Evolutionary conservation across 2,797 vertebrate genomes (phyloP).

Genomic region (Chrysocyon brachyurus): DNA sequence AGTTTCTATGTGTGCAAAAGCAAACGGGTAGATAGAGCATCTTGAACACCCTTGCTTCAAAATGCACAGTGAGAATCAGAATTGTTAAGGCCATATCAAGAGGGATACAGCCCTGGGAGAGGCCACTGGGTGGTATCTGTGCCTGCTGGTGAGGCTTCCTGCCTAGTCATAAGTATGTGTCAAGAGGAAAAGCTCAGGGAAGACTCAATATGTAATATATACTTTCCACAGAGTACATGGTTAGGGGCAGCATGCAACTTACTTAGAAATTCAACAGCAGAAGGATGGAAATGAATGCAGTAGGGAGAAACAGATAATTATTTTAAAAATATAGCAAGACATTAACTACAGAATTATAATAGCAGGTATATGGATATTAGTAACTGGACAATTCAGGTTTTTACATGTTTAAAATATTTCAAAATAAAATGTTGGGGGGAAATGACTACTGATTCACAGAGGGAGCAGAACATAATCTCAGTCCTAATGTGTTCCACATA

Average conservation of each 20-base stretch:
- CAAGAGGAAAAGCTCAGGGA: not conserved
- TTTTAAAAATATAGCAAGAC: fast-evolving
- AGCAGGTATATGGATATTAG: not conserved
- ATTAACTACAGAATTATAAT: not conserved
- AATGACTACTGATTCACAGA: not conserved
- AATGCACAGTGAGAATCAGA: not conserved
- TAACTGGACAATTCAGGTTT: not conserved
- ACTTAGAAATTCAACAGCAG: not conserved
- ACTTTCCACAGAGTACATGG: not conserved
- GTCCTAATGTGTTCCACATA: not conserved
- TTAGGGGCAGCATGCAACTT: not conserved
- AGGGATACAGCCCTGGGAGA: not conserved
- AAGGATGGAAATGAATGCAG: not conserved
- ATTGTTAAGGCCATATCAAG: not conserved
- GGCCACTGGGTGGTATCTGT: not conserved
- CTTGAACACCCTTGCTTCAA: not conserved
- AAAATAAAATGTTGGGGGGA: not conserved
- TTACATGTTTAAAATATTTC: not conserved
- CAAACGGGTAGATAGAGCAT: not conserved
- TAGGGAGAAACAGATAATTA: not conserved
- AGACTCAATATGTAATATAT: not conserved
- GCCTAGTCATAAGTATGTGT: not conserved
- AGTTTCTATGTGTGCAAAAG: not conserved
- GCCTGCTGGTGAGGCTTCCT: not conserved
- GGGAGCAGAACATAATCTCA: not conserved